Conservation (phyloP, 2,888 invertebrate genomes). For the Ochropacha duplaris region DNA sequence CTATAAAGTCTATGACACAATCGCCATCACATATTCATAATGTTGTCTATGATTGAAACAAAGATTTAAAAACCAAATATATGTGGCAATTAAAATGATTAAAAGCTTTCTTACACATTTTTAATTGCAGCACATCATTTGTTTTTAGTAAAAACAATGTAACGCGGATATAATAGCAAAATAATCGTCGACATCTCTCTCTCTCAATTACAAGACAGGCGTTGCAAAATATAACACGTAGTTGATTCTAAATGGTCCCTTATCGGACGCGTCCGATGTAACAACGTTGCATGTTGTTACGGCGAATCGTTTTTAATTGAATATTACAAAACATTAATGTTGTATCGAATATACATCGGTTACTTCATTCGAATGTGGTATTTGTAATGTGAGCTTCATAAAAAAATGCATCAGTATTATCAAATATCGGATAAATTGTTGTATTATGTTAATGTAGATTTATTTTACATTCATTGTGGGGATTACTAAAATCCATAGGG, state of each 20-base stretch:
- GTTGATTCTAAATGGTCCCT: background rate
- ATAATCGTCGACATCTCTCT: conserved; percentile 3
- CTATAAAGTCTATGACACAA: background rate
- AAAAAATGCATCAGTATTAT: background rate
- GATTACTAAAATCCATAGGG: no score
- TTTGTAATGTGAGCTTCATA: background rate
- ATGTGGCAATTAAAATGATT: background rate
- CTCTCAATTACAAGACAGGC: background rate
- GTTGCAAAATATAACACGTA: conserved; percentile 3
- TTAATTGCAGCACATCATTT: background rate
- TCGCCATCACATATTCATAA: no score
- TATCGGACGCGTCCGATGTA: background rate
- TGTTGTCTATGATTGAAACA: background rate
- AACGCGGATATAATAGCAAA: conserved; percentile 4
- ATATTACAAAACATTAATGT: conserved; percentile 41
- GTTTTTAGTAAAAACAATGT: background rate
- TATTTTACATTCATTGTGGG: no score
- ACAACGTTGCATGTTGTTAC: conserved; percentile 46
- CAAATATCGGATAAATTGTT: background rate
- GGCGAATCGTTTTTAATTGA: conserved; percentile 43
- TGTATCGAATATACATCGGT: conserved; percentile 5
- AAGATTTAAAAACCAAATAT: background rate
- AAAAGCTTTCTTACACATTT: background rate
- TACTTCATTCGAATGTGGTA: conserved; percentile 15
- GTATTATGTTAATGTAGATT: no score